Conservation (phyloP, 2,888 invertebrate species). For the Erebia aethiops region DNA sequence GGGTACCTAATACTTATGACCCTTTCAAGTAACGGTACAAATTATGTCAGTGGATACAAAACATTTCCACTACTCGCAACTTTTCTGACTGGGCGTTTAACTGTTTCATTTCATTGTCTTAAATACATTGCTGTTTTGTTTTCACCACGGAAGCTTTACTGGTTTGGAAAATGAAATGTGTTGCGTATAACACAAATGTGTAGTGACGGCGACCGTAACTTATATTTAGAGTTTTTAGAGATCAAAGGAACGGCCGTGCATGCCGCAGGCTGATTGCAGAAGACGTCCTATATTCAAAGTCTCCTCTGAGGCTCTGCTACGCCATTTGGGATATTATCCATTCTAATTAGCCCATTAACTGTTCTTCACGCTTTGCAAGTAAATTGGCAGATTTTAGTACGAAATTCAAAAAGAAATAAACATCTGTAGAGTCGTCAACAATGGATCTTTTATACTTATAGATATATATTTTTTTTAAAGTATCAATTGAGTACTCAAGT, state of each 20-base stretch:
- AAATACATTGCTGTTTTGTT: slow-evolving; percentile 1
- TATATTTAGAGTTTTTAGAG: slow-evolving; percentile 6
- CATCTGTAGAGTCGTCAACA: too few relatives aligned
- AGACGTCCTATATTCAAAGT: neutral
- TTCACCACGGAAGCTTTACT: neutral
- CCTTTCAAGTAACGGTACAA: slow-evolving; percentile 11
- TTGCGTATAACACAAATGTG: neutral
- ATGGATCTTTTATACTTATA: too few relatives aligned
- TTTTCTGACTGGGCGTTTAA: neutral
- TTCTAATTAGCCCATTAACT: slow-evolving; percentile 1
- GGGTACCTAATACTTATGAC: slow-evolving; percentile 1
- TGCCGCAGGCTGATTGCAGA: slow-evolving; percentile 4
- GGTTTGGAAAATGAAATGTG: neutral
- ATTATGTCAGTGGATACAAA: slow-evolving; percentile 18
- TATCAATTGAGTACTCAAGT: too few relatives aligned
- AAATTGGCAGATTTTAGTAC: neutral
- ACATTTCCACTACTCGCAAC: slow-evolving; percentile 2
- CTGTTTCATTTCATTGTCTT: neutral
- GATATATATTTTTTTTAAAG: too few relatives aligned
- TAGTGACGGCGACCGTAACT: neutral
- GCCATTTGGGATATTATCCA: neutral
- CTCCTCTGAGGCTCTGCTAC: neutral
- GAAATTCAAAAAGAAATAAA: neutral
- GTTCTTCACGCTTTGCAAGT: neutral
- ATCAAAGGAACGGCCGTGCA: slow-evolving; percentile 6